phyloP scores from a whole-genome alignment of 2,113 vertebrate species.

The Hypomesus transpacificus region DNA sequence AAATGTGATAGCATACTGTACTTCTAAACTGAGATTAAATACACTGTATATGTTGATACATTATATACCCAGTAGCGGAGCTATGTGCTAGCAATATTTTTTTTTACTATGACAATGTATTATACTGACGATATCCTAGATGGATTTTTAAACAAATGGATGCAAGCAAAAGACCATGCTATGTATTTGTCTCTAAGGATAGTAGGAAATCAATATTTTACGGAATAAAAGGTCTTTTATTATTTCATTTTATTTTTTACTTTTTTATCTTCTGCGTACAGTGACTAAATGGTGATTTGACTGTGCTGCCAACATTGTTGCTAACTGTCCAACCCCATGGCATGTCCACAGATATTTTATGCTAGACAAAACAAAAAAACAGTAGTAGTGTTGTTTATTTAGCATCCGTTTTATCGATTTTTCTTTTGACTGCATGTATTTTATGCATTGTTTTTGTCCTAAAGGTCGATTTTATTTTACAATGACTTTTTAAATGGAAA shows the following conservation, averaged over 20 bases:
- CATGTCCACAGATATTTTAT: slow-evolving; percentile 40
- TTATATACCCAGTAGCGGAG: slow-evolving; percentile 25
- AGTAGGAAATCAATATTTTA: slow-evolving; percentile 20
- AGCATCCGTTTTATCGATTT: slow-evolving; percentile 20
- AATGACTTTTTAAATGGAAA: slow-evolving; percentile 44
- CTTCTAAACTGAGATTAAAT: slow-evolving; percentile 33
- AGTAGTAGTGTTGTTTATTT: neutral
- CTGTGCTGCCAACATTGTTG: slow-evolving; percentile 31
- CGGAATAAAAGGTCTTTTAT: slow-evolving; percentile 23
- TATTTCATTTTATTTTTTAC: slow-evolving; percentile 20
- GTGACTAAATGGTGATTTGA: slow-evolving; percentile 41
- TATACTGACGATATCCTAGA: slow-evolving; percentile 39
- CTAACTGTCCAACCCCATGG: slow-evolving; percentile 26
- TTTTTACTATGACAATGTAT: slow-evolving; percentile 47
- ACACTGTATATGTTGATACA: slow-evolving; percentile 11
- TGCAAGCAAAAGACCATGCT: slow-evolving; percentile 37
- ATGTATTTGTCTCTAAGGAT: slow-evolving; percentile 36
- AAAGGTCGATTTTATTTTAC: slow-evolving; percentile 48
- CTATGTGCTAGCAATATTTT: slow-evolving; percentile 58
- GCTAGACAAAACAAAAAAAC: slow-evolving; percentile 7
- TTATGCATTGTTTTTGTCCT: slow-evolving; percentile 37
- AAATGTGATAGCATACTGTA: slow-evolving; percentile 14
- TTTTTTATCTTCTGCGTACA: slow-evolving; percentile 30
- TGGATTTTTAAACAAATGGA: slow-evolving; percentile 25
- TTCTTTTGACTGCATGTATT: slow-evolving; percentile 59